Percentiles rank a stretch among this genome's conserved stretches.
Evolutionary conservation across 2,797 vertebrate genomes (phyloP).

Genomic region (Eulemur mongoz): DNA sequence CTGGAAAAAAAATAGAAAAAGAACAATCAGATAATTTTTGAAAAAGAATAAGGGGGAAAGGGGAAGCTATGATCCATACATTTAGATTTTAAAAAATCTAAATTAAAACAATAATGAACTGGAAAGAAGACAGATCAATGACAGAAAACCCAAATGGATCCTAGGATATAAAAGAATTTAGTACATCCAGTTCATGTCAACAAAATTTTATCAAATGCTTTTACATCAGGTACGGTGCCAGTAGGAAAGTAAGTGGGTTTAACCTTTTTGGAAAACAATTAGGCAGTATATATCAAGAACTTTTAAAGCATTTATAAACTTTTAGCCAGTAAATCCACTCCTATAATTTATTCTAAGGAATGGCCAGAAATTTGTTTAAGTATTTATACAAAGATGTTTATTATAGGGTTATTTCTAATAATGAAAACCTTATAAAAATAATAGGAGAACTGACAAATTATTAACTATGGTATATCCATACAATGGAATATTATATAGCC

Average conservation of each 20-base stretch:
- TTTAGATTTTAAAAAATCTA: not conserved
- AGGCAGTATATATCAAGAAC: not conserved
- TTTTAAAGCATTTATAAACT: not conserved
- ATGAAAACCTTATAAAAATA: not conserved
- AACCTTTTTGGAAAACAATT: not conserved
- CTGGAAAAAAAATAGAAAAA: not conserved
- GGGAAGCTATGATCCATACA: not conserved
- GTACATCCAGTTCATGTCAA: not conserved
- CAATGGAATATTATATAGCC: not conserved
- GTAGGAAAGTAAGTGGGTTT: not conserved
- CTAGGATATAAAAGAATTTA: not conserved
- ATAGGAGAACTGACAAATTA: not conserved
- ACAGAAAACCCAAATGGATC: not conserved
- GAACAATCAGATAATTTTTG: not conserved
- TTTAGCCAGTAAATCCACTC: not conserved
- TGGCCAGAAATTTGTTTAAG: not conserved
- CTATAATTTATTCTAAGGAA: not conserved
- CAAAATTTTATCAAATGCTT: not conserved
- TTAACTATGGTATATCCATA: not conserved
- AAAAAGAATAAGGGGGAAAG: not conserved
- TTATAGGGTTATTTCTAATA: not conserved
- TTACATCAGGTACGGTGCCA: not conserved
- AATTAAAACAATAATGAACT: not conserved
- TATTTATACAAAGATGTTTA: constrained; percentile 24
- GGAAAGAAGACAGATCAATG: not conserved